Evolutionary conservation across 2,888 invertebrate species (phyloP).

Genomic region (Polydrusus cervinus): DNA sequence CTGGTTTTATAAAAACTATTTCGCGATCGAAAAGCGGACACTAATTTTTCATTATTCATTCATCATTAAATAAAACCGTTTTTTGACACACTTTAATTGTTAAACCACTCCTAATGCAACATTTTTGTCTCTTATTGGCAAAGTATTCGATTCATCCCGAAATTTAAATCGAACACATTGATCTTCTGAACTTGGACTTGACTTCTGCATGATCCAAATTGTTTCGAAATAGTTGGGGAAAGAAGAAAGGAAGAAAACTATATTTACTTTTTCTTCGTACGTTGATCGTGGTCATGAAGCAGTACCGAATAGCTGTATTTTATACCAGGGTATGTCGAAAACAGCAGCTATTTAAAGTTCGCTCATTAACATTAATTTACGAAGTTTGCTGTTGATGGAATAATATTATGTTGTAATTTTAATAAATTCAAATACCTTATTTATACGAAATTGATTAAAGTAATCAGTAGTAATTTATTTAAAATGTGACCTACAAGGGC

Average conservation of each 20-base stretch:
- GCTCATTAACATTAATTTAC: too few species aligned
- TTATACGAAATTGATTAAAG: too few species aligned
- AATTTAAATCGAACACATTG: slow-evolving; percentile 3
- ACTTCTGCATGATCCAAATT: slow-evolving; percentile 45
- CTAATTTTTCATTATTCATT: too few species aligned
- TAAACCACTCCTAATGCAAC: neutral
- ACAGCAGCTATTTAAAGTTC: neutral
- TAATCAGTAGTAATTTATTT: neutral
- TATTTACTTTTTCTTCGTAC: slow-evolving; percentile 54
- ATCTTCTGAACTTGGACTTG: slow-evolving; percentile 58
- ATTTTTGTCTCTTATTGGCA: neutral
- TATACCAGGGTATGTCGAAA: slow-evolving; percentile 39
- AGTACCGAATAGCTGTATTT: slow-evolving; percentile 37
- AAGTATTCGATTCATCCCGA: neutral
- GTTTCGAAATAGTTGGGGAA: slow-evolving; percentile 40
- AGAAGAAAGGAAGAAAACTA: slow-evolving; percentile 54
- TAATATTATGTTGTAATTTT: too few species aligned
- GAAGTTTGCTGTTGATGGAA: too few species aligned
- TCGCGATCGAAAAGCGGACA: neutral
- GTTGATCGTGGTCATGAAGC: slow-evolving; percentile 37
- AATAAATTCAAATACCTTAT: too few species aligned
- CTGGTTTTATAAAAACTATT: neutral
- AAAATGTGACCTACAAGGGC: neutral
- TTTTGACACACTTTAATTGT: slow-evolving; percentile 14
- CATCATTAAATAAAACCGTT: slow-evolving; percentile 18